These are phyloP conservation scores for Gibbula magus DNA, from an alignment of 2,888 invertebrate species.

Conservation along the genomic window DNA sequence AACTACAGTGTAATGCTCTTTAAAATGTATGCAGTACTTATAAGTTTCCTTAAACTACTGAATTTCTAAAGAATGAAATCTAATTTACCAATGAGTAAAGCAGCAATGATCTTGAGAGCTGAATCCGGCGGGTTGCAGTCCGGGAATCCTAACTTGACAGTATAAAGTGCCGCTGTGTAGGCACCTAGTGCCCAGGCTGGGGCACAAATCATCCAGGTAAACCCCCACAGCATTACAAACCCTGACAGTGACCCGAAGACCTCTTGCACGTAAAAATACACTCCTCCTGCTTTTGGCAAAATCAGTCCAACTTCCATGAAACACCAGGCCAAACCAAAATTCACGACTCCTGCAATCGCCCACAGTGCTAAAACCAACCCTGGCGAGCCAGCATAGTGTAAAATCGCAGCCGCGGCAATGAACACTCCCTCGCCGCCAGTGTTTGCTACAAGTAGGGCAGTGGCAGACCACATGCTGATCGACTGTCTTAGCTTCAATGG, in stretches of 20 bases:
- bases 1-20: too few species aligned
- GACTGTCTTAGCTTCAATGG: conserved; percentile 36
- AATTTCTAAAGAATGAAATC: background rate
- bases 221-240: conserved; percentile 59
- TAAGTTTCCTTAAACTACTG: too few species aligned
- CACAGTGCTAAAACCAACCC: conserved; percentile 51
- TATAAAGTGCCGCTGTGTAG: conserved; percentile 51
- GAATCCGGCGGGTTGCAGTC: conserved; percentile 43
- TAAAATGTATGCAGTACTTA: too few species aligned
- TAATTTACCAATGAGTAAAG: conserved; percentile 46
- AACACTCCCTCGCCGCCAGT: conserved; percentile 53
- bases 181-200: conserved; percentile 52
- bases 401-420: conserved; percentile 51
- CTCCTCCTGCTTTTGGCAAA: conserved; percentile 54
- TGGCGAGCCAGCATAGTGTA: conserved; percentile 48
- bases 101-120: conserved; percentile 49
- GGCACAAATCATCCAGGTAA: conserved; percentile 46
- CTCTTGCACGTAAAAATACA: conserved; percentile 51
- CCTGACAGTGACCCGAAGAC: conserved; percentile 52
- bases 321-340: conserved; percentile 48
- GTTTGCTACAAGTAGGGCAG: conserved; percentile 46
- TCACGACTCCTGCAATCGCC: conserved; percentile 50
- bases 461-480: conserved; percentile 32
- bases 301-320: conserved; percentile 51
- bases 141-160: conserved; percentile 47